Evolutionary conservation across 2,888 invertebrate genomes (phyloP).

Genomic region (Trachelus stipa): DNA sequence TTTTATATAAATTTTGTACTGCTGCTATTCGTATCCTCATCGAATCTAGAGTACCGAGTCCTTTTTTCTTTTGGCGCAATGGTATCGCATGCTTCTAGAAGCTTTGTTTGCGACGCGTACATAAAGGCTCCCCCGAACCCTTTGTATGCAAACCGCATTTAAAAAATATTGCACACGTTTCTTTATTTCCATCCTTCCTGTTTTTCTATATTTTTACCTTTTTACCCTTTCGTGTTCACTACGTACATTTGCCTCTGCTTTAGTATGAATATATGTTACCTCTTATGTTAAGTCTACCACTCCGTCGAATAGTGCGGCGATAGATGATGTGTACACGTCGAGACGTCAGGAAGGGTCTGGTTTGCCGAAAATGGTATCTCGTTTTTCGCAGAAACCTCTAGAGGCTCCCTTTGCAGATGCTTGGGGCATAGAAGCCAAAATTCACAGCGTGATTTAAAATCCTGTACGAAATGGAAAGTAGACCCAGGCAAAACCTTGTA

Average conservation of each 20-base stretch:
- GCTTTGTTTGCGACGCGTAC: background rate
- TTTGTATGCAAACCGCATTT: conserved; percentile 17
- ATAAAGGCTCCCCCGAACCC: background rate
- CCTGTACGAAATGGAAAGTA: background rate
- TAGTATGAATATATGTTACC: background rate
- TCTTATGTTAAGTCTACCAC: background rate
- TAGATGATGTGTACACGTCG: conserved; percentile 8
- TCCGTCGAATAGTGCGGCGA: background rate
- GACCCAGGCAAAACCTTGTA: background rate
- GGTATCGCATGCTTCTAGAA: background rate
- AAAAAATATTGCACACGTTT: conserved; percentile 30
- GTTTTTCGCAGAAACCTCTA: conserved; percentile 24
- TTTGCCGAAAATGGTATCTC: conserved; percentile 31
- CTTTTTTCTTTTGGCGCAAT: background rate
- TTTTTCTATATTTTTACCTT: conserved; percentile 9
- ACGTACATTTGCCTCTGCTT: background rate
- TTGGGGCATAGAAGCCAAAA: background rate
- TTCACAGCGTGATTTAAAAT: background rate
- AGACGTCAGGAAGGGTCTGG: conserved; percentile 20
- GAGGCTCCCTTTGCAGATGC: background rate
- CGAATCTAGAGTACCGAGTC: background rate
- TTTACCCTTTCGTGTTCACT: background rate
- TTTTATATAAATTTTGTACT: background rate
- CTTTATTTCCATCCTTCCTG: conserved; percentile 18
- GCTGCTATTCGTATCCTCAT: background rate